These are phyloP conservation scores for Amblyopsis rosae DNA, from an alignment of 2,113 vertebrate species.

Conservation along the genomic window DNA sequence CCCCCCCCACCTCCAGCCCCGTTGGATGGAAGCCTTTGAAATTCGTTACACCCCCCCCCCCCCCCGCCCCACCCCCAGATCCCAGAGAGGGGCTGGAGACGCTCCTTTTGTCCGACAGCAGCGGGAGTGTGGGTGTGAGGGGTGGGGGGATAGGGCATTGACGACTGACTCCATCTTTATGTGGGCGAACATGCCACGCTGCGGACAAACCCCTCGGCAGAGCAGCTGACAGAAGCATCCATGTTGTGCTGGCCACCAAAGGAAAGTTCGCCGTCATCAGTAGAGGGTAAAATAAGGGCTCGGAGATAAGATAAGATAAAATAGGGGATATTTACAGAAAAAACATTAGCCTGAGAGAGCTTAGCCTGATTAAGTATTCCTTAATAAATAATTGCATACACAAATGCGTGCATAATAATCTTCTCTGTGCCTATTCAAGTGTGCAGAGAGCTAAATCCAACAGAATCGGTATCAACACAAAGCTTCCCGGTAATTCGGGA, in stretches of 20 bases:
- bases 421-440: constrained; percentile 1
- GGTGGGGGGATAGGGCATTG: constrained; percentile 37
- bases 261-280: constrained; percentile 42
- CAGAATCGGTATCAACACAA: constrained; percentile 10
- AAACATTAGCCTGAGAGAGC: no score
- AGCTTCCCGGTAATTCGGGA: constrained; percentile 16
- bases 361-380: no score
- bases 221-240: constrained; percentile 22
- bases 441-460: not conserved
- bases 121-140: constrained; percentile 27
- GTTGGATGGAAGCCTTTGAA: constrained; percentile 65
- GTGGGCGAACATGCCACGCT: constrained; percentile 61
- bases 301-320: not conserved
- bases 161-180: constrained; percentile 72
- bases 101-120: constrained; percentile 54
- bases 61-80: constrained; percentile 39
- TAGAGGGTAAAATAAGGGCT: not conserved
- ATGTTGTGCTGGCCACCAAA: constrained; percentile 39
- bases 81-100: constrained; percentile 60
- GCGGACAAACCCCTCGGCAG: constrained; percentile 40
- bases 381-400: not conserved
- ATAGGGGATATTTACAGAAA: not conserved
- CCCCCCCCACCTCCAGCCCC: no score
- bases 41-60: constrained; percentile 31
- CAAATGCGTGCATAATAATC: constrained; percentile 1